Evolutionary conservation across 2,888 invertebrate genomes (phyloP).

Genomic region (Tetranychus piercei): DNA sequence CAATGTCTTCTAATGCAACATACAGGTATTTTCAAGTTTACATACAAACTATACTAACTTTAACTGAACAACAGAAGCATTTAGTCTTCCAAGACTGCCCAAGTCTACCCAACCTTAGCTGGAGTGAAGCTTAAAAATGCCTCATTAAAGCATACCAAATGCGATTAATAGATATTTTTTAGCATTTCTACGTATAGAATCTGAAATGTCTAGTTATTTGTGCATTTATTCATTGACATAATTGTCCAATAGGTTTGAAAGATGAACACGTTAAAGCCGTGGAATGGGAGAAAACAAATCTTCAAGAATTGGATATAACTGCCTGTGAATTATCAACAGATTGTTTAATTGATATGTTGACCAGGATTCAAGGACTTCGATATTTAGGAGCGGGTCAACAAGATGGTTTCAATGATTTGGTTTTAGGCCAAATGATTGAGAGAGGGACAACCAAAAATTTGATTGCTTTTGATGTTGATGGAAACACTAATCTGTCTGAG

Average conservation of each 20-base stretch:
- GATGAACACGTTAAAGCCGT: constrained; percentile 84
- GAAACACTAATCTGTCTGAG: constrained; percentile 85
- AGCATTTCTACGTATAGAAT: background rate
- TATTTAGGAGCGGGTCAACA: constrained; percentile 78
- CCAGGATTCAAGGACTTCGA: constrained; percentile 60
- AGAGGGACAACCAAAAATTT: constrained; percentile 53
- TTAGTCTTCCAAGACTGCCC: background rate
- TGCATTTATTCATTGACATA: background rate
- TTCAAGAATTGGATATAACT: constrained; percentile 88
- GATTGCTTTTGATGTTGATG: constrained; percentile 74
- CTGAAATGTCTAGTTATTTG: background rate
- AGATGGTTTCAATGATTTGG: constrained; percentile 89
- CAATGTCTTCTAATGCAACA: constrained; percentile 87
- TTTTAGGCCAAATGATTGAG: constrained; percentile 76
- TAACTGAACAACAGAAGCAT: background rate
- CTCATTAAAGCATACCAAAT: too few species aligned
- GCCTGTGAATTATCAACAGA: constrained; percentile 89
- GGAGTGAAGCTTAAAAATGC: too few species aligned
- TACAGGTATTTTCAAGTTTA: constrained; percentile 48
- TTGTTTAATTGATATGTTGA: constrained; percentile 75
- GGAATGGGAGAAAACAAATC: constrained; percentile 82
- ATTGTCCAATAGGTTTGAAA: constrained; percentile 47
- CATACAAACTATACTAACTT: background rate
- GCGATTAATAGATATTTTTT: background rate
- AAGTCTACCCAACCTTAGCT: background rate